Evolutionary conservation across 2,888 invertebrate genomes (phyloP), one percentile per base, ranked within the genome.

Genomic region (Dorcus parallelipipedus): DNA sequence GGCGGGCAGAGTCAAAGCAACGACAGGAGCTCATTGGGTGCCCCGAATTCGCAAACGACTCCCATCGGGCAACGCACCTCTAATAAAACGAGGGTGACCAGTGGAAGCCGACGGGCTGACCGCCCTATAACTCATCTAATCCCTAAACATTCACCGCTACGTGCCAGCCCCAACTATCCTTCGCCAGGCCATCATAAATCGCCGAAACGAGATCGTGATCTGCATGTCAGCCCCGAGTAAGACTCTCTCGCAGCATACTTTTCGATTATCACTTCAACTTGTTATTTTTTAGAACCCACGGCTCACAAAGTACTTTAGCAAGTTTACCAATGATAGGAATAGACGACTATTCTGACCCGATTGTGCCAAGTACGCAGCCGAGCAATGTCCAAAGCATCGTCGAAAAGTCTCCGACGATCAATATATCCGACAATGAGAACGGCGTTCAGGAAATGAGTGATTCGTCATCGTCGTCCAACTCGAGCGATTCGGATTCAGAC

Each of bases 321-420:
- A 90, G 79, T 67, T 67, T 80, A 63, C 90, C 91, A 10, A 86
- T 90, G 86, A 89, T 90, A 64, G 87, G 88, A 47, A 78, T 87
- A 59, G 88, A 88, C 72, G 88, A 88, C 67, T 76, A 73, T 59
- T 62, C 70, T 5, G 70, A 73, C 70, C 79, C 61, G 61, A 74
- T 62, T 26, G 55, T 56, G 42, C 64, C 65, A 33, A 54, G 9
- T n/a, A 38, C 14, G 45, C 47, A 42, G 14, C 55, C 52, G 45
- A 60, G 41, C 42, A 52, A 53, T 17, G 26, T 17, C 40, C 49
- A 45, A 33, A 52, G 8, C 41, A 3, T 38, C 8, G 9, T 52
- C 14, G 70, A 71, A 39, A 71, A 70, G 60, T 67, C 70, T 17
- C 71, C 71, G 7, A 52, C 14, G 45, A 62, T 41, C 52, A 33